Base-by-base conservation (phyloP, 2,888 invertebrate species). In the Melikaiella ostensackeni region DNA sequence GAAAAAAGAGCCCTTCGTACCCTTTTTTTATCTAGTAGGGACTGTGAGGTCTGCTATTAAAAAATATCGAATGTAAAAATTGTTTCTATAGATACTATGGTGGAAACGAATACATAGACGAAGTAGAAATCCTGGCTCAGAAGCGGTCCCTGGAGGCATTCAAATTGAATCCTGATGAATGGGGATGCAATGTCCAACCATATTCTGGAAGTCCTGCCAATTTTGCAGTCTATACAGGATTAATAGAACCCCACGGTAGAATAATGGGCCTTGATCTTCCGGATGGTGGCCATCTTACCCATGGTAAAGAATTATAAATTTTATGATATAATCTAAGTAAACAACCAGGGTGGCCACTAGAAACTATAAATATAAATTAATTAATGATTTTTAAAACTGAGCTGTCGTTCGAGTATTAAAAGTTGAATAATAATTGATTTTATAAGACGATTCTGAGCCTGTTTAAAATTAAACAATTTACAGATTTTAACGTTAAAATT, bases 131-230 rank as follows among this genome's bases (percentile, higher is more conserved):
- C 46, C 91, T 99, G 76, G 97, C 98, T 76, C 98, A 98, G 91
- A 94, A 96, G 86, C 94, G 99, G 80, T 95, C 97, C 0, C 92
- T 99, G 73, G 95, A 96, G 89, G 95, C 97, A 1, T 99, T 96
- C 91, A 94, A 94, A 83, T 92, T 99, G 30, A 94, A 95, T 85
- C 94, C 96, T 0, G 96, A 96, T 77, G 94, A 97, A 91, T 99
- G 99, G 99, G 99, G 99, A 74, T 97, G 98, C 21, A 99, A 99
- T 92, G 99, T 99, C 4, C 99, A 99, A 91, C 98, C 99, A 0
- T 98, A 98, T 89, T 99, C 98, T 77, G 97, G 97, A 86, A 92
- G 90, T 11, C 99, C 99, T 24, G 99, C 98, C 2, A 99, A 99
- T 92, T 96, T 99, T 91, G 98, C 98, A 4, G 98, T 98, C 9